Evolutionary conservation across 2,888 invertebrate genomes (phyloP).

Genomic region (Ligdia adustata): DNA sequence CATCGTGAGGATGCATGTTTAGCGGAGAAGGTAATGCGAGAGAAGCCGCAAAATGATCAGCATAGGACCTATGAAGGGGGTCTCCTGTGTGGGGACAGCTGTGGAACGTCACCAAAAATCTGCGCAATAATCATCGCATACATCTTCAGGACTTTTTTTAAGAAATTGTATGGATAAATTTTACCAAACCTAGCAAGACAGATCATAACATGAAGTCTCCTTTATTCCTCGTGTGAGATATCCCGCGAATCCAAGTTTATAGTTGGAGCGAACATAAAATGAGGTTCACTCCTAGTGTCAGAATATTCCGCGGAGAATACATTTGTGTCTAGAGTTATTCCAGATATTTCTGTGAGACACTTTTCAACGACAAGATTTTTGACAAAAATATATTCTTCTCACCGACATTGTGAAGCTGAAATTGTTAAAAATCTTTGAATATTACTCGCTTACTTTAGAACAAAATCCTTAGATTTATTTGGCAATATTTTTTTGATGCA

Average conservation of each 20-base stretch:
- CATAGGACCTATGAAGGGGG: no score
- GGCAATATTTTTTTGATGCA: no score
- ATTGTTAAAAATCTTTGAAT: background rate
- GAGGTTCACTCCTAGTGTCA: slow-evolving; percentile 11
- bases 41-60: no score
- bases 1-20: no score
- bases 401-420: background rate
- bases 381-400: slow-evolving; percentile 1
- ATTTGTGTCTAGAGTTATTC: slow-evolving; percentile 3
- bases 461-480: no score
- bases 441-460: background rate
- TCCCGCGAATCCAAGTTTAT: slow-evolving; percentile 22
- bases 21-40: no score
- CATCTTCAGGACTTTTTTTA: no score
- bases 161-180: no score
- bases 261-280: slow-evolving; percentile 20
- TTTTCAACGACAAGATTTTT: slow-evolving; percentile 9
- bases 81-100: no score
- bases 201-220: slow-evolving; percentile 7
- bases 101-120: no score
- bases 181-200: no score
- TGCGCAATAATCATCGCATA: no score
- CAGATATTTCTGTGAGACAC: slow-evolving; percentile 1
- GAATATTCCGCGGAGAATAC: slow-evolving; percentile 10
- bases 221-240: slow-evolving; percentile 9